A percentile compares a stretch with the other conserved stretches of the same genome.
Conservation (phyloP, 2,113 vertebrate species). For the Merops nubicus region DNA sequence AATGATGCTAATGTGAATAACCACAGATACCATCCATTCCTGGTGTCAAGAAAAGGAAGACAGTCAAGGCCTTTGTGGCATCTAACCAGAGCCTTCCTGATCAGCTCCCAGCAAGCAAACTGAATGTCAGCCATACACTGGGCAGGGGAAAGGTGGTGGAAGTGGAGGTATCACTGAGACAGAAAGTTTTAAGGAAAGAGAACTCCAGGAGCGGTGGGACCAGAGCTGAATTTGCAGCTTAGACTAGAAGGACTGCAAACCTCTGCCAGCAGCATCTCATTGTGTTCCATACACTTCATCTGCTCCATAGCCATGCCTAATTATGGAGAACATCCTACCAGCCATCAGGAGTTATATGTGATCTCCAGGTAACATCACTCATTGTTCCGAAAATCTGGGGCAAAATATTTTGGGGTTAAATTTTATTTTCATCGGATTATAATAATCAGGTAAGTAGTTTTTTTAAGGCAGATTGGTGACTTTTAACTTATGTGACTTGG, state of each 20-base stretch:
- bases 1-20: background rate
- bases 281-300: background rate
- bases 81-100: background rate
- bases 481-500: background rate
- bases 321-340: background rate
- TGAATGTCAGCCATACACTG: rapidly evolving
- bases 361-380: background rate
- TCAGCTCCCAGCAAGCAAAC: background rate
- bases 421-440: slow-evolving; percentile 24
- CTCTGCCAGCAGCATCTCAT: background rate
- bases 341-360: background rate
- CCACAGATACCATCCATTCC: background rate
- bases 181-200: background rate
- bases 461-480: background rate
- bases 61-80: background rate
- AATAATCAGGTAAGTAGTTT: background rate
- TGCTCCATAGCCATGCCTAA: background rate
- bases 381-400: background rate
- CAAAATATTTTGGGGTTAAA: background rate
- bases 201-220: background rate
- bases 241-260: background rate
- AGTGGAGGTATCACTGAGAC: background rate
- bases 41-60: background rate
- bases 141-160: background rate
- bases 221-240: background rate